phyloP scores from a whole-genome alignment of 2,113 vertebrate species.

The Suricata suricatta region DNA sequence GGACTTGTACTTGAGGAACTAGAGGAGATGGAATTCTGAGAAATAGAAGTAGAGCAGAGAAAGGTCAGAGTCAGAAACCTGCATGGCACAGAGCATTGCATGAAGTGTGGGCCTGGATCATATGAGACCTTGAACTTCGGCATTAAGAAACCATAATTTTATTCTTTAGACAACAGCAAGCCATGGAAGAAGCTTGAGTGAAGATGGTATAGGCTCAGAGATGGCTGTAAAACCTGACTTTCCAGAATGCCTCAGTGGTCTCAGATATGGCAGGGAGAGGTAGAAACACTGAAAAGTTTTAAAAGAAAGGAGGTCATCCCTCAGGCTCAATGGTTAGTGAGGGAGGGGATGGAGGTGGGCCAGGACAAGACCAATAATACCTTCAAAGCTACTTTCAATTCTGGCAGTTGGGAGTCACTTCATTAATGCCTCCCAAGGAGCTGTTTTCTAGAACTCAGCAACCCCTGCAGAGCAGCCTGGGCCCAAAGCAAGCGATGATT shows the following conservation, averaged over 20 bases:
- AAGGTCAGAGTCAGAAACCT: not conserved
- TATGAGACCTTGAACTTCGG: not conserved
- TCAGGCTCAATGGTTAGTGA: not conserved
- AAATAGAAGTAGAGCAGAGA: not conserved
- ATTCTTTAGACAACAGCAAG: not conserved
- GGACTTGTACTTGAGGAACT: not conserved
- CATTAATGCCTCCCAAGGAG: not conserved
- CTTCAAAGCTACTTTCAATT: slow-evolving; percentile 18
- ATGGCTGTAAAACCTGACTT: not conserved
- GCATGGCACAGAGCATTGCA: not conserved
- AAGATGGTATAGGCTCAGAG: not conserved
- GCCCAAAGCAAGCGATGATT: not conserved
- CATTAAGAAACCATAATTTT: not conserved
- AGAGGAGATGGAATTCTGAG: not conserved
- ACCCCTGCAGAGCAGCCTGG: not conserved
- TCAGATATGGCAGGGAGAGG: not conserved
- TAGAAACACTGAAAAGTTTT: not conserved
- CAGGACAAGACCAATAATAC: not conserved
- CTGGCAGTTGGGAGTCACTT: not conserved
- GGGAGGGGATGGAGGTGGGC: not conserved
- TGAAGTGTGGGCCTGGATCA: not conserved
- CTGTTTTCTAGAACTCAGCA: not conserved
- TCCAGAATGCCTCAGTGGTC: not conserved
- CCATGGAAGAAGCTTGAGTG: not conserved
- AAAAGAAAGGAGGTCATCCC: not conserved